Base-by-base conservation (phyloP, 2,797 vertebrate genomes). In the Rhynchonycteris naso region DNA sequence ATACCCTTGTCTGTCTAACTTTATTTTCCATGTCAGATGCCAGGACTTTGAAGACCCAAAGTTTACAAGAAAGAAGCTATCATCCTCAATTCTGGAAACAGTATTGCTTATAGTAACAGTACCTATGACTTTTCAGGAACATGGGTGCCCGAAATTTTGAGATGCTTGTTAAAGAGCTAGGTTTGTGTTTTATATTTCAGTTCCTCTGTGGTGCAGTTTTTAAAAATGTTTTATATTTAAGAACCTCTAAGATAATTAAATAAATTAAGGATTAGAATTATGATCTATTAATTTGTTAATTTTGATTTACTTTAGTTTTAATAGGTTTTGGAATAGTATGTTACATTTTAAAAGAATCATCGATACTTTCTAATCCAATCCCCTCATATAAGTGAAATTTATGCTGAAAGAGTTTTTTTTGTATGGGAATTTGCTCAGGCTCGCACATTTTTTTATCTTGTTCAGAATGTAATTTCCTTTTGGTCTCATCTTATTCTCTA, bases 401-500 rank as follows among this genome's bases (percentile, higher is more conserved):
- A 59, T 83, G 33, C 28, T 18, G n/a, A 66, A 35, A 47, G 33
- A 90, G n/a, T 15, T 90, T 75, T 69, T 85, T 88, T 94, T 90
- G 43, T 47, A 74, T 79, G 58, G 71, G 65, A 93, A n/a, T 38
- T 72, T 82, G 12, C 63, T 54, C 30, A 72, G 52, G 28, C 52
- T 90, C 26, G 35, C 72, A 59, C n/a, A 59, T n/a, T 22, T 50
- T 76, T 8, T 9, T 2, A 30, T 54, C 10, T 54, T 69, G 35
- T 85, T 76, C n/a, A 38, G 50, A 89, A 79, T 94, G 47, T 91
- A 52, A 81, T 47, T 95, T 95, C 26, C 54, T 50, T 93, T 88
- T 76, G 50, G 19, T 76, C 92, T 89, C 28, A 69, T 88, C 8
- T 75, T 81, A 85, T 52, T 83, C 54, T 71, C 61, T 80, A 75